Evolutionary conservation across 2,888 invertebrate species (phyloP).

Genomic region (Sarcophaga variegata): DNA sequence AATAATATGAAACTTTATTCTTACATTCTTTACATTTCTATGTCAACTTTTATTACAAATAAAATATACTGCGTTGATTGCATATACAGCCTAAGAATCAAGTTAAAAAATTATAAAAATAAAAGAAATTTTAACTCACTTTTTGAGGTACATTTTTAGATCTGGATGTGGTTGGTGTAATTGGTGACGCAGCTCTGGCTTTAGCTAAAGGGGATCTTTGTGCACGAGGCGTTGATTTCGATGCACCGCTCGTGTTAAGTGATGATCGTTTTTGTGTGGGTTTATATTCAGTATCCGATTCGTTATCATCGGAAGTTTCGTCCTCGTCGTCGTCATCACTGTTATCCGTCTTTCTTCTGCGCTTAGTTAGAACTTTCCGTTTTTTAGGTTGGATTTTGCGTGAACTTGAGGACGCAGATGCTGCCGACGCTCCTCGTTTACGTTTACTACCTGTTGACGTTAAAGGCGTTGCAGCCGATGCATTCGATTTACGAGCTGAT

Average conservation of each 20-base stretch:
- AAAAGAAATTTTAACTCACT: conserved; percentile 68
- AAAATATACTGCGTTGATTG: no score
- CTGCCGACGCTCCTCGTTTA: conserved; percentile 59
- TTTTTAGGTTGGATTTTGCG: conserved; percentile 70
- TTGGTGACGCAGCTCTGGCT: conserved; percentile 76
- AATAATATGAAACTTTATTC: no score
- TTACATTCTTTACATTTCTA: no score
- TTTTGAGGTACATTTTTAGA: conserved; percentile 75
- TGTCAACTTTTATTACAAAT: no score
- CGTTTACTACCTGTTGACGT: conserved; percentile 63
- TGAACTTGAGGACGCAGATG: conserved; percentile 36
- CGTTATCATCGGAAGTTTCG: conserved; percentile 71
- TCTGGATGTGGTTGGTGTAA: conserved; percentile 75
- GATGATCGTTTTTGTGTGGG: conserved; percentile 74
- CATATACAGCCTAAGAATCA: no score
- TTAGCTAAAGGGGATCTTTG: conserved; percentile 77
- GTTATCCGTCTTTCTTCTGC: conserved; percentile 70
- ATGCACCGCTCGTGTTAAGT: conserved; percentile 63
- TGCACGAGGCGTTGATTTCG: conserved; percentile 73
- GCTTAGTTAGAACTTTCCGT: conserved; percentile 71
- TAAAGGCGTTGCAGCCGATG: conserved; percentile 49
- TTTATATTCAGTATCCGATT: conserved; percentile 75
- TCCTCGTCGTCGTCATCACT: conserved; percentile 71
- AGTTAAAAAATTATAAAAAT: no score
- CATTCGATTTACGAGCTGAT: conserved; percentile 44